phyloP scores from a whole-genome alignment of 23 tunicate species.

The Halocynthia roretzi region DNA sequence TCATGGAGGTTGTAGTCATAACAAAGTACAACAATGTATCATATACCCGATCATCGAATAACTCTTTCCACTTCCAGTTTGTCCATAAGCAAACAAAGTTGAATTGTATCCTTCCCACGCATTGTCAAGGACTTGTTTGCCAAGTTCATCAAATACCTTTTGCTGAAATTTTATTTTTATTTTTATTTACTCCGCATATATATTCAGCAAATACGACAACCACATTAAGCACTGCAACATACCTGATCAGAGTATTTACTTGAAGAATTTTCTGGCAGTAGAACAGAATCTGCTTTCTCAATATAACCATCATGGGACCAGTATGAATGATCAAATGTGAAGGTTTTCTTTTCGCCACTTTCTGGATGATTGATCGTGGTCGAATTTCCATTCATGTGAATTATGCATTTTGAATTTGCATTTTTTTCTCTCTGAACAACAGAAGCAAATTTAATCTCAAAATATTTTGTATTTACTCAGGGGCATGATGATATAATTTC shows the following conservation, averaged over 20 bases:
- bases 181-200: neutral
- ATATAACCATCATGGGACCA: conserved; percentile 77
- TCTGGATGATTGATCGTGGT: conserved; percentile 62
- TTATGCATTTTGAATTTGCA: conserved; percentile 33
- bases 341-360: conserved; percentile 50
- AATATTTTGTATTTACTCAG: too few species aligned
- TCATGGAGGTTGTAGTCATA: neutral
- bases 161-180: conserved; percentile 18
- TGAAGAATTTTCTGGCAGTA: conserved; percentile 10
- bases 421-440: conserved; percentile 47
- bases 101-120: conserved; percentile 86
- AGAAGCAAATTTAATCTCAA: neutral
- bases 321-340: conserved; percentile 73
- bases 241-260: conserved; percentile 67
- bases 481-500: neutral
- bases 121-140: conserved; percentile 59
- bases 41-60: conserved; percentile 69
- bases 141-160: conserved; percentile 58
- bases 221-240: neutral
- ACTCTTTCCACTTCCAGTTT: conserved; percentile 86
- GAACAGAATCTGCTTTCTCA: conserved; percentile 34
- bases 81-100: conserved; percentile 78
- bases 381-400: conserved; percentile 49
- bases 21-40: neutral
- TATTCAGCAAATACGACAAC: neutral